Conservation (phyloP, 2,113 vertebrate species). For the Semicossyphus pulcher region DNA sequence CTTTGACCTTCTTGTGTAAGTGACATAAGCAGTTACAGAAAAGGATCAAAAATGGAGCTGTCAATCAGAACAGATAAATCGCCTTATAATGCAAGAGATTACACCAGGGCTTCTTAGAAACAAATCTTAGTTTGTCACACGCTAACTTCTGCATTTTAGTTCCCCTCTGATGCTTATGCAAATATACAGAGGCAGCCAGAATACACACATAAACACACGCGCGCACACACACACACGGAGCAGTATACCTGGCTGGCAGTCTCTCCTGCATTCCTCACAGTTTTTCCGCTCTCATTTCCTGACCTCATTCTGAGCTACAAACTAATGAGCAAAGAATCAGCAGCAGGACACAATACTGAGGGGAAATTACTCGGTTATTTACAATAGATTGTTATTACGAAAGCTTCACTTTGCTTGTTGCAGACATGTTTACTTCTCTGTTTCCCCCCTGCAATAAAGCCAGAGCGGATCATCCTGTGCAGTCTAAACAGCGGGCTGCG, state of each 20-base stretch:
- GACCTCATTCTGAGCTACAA: constrained; percentile 72
- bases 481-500: constrained; percentile 48
- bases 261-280: constrained; percentile 66
- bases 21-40: too few species aligned
- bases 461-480: constrained; percentile 28
- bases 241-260: constrained; percentile 73
- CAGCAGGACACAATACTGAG: constrained; percentile 56
- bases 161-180: constrained; percentile 53
- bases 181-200: constrained; percentile 62
- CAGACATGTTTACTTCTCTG: constrained; percentile 49
- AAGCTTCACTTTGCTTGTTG: constrained; percentile 27
- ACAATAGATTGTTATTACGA: constrained; percentile 23
- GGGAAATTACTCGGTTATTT: constrained; percentile 45
- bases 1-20: too few species aligned
- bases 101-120: neutral
- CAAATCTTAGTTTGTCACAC: neutral
- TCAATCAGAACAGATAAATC: neutral
- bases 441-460: constrained; percentile 43
- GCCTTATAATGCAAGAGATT: neutral
- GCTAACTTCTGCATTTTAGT: constrained; percentile 26
- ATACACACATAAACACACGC: constrained; percentile 41
- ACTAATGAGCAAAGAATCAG: constrained; percentile 72
- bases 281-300: constrained; percentile 76
- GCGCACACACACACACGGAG: constrained; percentile 42
- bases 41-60: neutral